A percentile compares a stretch with the other conserved stretches of the same genome.
Evolutionary conservation across 2,113 vertebrate species (phyloP).

Genomic region (Diphyllodes magnificus): DNA sequence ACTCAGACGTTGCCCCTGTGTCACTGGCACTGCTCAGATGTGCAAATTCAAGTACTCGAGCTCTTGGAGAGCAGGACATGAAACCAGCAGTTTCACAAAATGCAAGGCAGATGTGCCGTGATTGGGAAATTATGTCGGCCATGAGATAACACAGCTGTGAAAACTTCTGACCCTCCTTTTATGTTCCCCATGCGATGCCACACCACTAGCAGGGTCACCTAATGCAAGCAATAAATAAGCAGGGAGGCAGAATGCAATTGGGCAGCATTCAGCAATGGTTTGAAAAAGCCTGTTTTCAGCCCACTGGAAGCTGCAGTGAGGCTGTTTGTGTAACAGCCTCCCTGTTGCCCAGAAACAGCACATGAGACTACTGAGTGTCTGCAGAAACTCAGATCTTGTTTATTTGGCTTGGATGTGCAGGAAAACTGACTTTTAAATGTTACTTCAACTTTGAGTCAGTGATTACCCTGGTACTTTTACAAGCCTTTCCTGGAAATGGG

Average conservation of each 20-base stretch:
- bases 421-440: constrained; percentile 25
- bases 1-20: not conserved
- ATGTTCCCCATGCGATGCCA: not conserved
- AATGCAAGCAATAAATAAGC: not conserved
- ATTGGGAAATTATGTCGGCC: not conserved
- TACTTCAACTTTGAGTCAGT: constrained; percentile 9
- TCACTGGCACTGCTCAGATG: not conserved
- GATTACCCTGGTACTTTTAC: not conserved
- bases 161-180: not conserved
- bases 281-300: not conserved
- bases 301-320: not conserved
- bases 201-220: not conserved
- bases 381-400: not conserved
- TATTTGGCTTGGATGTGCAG: constrained; percentile 3
- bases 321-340: not conserved
- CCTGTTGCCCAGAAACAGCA: constrained; percentile 25
- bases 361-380: not conserved
- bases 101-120: not conserved
- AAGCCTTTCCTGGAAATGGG: constrained; percentile 30
- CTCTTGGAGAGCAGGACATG: not conserved
- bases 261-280: not conserved
- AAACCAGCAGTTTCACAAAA: not conserved
- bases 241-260: not conserved
- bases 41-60: not conserved
- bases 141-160: not conserved